phyloP scores from a whole-genome alignment of 2,797 vertebrate species.

The Dromococcyx pavoninus region DNA sequence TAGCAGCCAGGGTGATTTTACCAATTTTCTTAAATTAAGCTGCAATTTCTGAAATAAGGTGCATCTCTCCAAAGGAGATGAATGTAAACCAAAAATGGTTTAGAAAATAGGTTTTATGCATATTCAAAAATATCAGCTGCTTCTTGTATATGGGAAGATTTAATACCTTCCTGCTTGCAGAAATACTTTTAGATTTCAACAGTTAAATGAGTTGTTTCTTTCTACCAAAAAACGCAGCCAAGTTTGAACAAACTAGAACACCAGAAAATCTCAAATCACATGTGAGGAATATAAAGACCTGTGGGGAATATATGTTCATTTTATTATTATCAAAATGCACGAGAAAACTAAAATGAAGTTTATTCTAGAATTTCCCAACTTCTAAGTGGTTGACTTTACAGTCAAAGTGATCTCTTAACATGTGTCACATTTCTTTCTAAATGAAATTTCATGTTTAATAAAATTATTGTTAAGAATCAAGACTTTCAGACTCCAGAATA shows the following conservation, averaged over 20 bases:
- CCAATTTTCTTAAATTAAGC: conserved; percentile 1
- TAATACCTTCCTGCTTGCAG: background rate
- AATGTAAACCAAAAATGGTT: background rate
- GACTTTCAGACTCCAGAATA: background rate
- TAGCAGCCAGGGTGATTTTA: conserved; percentile 6
- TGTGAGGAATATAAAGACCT: background rate
- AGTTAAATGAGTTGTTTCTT: background rate
- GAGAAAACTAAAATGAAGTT: background rate
- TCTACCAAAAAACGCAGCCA: background rate
- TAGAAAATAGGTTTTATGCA: background rate
- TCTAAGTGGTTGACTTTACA: background rate
- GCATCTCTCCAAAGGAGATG: background rate
- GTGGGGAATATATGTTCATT: background rate
- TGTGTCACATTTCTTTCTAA: background rate
- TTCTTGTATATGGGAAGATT: background rate
- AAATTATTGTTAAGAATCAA: background rate
- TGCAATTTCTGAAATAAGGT: background rate
- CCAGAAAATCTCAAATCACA: background rate
- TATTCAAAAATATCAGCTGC: background rate
- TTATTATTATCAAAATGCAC: background rate
- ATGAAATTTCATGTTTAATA: background rate
- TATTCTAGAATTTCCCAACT: background rate
- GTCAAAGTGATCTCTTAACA: background rate
- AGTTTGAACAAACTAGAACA: background rate
- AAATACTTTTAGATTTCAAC: background rate